These are phyloP conservation scores for Mya arenaria DNA, from an alignment of 1,140 invertebrate genomes.

Conservation along the genomic window DNA sequence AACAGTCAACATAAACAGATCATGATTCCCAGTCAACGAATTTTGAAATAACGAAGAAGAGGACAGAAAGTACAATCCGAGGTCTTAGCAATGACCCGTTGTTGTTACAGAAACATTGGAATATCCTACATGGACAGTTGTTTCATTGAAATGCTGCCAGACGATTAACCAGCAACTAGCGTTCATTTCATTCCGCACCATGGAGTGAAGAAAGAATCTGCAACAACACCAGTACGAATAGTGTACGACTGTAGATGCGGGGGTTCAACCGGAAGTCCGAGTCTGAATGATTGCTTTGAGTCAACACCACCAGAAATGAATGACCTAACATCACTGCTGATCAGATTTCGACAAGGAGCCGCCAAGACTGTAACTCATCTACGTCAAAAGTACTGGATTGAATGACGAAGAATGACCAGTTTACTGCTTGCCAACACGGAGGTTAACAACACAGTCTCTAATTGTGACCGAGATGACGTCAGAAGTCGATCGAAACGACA, in stretches of 20 bases:
- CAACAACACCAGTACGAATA: slow-evolving; percentile 48
- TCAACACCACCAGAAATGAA: not conserved
- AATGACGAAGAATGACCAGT: no score
- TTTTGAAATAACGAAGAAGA: not conserved
- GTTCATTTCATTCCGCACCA: slow-evolving; percentile 51
- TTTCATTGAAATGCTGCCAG: slow-evolving; percentile 25
- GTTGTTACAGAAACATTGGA: slow-evolving; percentile 30
- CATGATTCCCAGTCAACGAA: slow-evolving; percentile 22
- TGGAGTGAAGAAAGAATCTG: slow-evolving; percentile 49
- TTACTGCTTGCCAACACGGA: no score
- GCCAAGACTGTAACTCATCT: no score
- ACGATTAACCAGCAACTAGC: not conserved
- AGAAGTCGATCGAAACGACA: no score
- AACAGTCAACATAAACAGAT: slow-evolving; percentile 10
- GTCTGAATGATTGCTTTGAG: not conserved
- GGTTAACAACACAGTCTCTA: no score
- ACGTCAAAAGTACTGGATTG: no score
- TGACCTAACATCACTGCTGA: not conserved
- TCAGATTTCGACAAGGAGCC: not conserved
- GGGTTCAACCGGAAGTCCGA: not conserved
- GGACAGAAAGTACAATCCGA: slow-evolving; percentile 24
- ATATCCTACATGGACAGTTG: slow-evolving; percentile 7
- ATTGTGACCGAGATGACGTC: no score
- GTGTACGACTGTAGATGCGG: slow-evolving; percentile 51
- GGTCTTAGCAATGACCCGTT: slow-evolving; percentile 22